These are phyloP conservation scores for Clarias platycephalus DNA, from an alignment of 2,797 vertebrate genomes.

Conservation along the genomic window DNA sequence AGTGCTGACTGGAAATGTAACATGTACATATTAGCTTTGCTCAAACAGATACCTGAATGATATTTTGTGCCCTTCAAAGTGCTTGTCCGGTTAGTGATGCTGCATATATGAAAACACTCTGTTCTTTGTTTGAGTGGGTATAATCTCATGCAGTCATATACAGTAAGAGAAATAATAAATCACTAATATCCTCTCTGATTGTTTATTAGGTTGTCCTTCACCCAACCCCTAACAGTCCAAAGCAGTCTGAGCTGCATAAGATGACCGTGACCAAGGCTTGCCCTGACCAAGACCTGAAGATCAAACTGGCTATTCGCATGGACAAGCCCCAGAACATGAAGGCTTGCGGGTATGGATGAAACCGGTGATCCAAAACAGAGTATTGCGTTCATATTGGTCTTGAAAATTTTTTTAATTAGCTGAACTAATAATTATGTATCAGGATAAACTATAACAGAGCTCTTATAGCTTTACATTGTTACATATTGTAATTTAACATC, in stretches of 20 bases:
- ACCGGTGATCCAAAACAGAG: not conserved
- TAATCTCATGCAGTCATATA: not conserved
- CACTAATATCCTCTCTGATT: slow-evolving; percentile 19
- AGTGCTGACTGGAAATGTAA: slow-evolving; percentile 50
- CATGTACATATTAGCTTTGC: slow-evolving; percentile 49
- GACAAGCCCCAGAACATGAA: slow-evolving; percentile 99
- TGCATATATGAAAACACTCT: slow-evolving; percentile 26
- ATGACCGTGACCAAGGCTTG: slow-evolving; percentile 98
- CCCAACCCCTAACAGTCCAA: slow-evolving; percentile 97
- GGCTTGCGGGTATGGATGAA: slow-evolving; percentile 89
- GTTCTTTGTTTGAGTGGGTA: not conserved
- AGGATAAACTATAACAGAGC: not conserved
- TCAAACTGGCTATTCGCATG: slow-evolving; percentile 97
- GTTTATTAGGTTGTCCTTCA: slow-evolving; percentile 91
- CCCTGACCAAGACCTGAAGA: slow-evolving; percentile 95
- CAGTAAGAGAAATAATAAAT: not conserved
- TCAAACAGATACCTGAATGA: slow-evolving; percentile 28
- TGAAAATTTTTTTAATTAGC: not conserved
- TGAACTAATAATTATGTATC: not conserved
- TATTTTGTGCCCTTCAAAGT: slow-evolving; percentile 33
- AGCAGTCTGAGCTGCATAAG: slow-evolving; percentile 97
- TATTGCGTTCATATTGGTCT: not conserved
- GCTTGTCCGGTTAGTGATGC: slow-evolving; percentile 34
- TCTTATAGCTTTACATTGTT: not conserved
- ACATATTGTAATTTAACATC: not conserved